These are phyloP conservation scores for Eubasilissa regina DNA, from an alignment of 1,140 invertebrate genomes.

Conservation along the genomic window DNA sequence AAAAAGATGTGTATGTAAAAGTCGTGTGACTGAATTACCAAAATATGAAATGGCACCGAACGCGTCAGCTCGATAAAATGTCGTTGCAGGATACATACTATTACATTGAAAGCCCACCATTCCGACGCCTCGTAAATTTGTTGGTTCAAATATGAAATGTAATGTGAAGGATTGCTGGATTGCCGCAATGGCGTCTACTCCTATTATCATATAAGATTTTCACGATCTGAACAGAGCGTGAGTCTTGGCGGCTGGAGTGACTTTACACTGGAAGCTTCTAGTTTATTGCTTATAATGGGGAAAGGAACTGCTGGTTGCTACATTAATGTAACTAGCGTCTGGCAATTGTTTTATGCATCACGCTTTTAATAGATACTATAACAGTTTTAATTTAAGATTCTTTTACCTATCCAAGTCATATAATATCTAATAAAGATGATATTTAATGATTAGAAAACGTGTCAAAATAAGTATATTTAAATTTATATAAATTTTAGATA, in stretches of 20 bases:
- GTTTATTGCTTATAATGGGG: slow-evolving; percentile 35
- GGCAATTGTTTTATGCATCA: slow-evolving; percentile 21
- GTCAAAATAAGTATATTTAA: too few relatives aligned
- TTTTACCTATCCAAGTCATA: neutral
- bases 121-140: slow-evolving; percentile 46
- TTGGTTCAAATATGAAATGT: slow-evolving; percentile 41
- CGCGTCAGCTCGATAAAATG: slow-evolving; percentile 3
- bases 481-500: too few relatives aligned
- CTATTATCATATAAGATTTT: slow-evolving; percentile 30
- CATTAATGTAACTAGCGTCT: slow-evolving; percentile 7
- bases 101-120: neutral
- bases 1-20: too few relatives aligned
- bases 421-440: too few relatives aligned
- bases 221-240: slow-evolving; percentile 30
- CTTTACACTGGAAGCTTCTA: slow-evolving; percentile 18
- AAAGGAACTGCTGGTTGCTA: slow-evolving; percentile 4
- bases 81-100: neutral
- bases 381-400: neutral
- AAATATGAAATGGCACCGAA: neutral
- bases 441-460: too few relatives aligned
- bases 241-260: neutral
- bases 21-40: too few relatives aligned
- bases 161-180: slow-evolving; percentile 10
- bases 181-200: neutral
- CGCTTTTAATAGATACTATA: neutral